These are phyloP conservation scores for Brachyptera putata DNA, from an alignment of 2,888 invertebrate species.

Conservation along the genomic window DNA sequence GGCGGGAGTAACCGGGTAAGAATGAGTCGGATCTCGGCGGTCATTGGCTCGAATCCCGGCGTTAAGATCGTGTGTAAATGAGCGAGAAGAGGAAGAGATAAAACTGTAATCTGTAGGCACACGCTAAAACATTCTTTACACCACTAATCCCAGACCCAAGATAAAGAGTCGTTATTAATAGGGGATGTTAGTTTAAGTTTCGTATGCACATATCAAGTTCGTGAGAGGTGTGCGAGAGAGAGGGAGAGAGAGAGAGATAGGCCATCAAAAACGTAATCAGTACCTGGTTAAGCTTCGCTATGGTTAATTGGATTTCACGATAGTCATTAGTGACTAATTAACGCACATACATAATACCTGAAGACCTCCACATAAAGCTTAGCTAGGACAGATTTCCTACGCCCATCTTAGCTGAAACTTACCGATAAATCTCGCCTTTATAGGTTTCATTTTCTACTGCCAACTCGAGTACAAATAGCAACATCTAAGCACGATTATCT, in stretches of 20 bases:
- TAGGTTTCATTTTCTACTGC: too few relatives aligned
- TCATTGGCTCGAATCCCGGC: too few relatives aligned
- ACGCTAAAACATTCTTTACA: not conserved
- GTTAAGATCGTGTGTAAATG: too few relatives aligned
- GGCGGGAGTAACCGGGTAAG: too few relatives aligned
- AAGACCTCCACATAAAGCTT: too few relatives aligned
- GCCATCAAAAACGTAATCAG: conserved; percentile 12
- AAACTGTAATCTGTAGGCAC: not conserved
- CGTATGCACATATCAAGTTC: conserved; percentile 1
- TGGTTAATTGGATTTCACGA: conserved; percentile 10
- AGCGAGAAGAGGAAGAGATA: conserved; percentile 9
- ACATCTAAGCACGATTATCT: too few relatives aligned
- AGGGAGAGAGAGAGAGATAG: not conserved
- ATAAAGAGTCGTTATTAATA: conserved; percentile 3
- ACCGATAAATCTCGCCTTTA: too few relatives aligned
- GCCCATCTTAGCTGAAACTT: too few relatives aligned
- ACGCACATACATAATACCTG: conserved; percentile 1
- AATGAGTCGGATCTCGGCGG: not conserved
- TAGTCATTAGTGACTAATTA: conserved; percentile 12
- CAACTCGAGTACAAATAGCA: too few relatives aligned
- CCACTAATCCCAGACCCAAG: not conserved
- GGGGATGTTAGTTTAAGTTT: conserved; percentile 4
- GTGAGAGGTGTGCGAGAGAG: conserved; percentile 6
- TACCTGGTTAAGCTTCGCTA: conserved; percentile 13
- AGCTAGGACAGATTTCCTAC: too few relatives aligned